Evolutionary conservation across 2,888 invertebrate species (phyloP), one percentile per base, ranked within the genome.

Genomic region (Synergus japonicus): DNA sequence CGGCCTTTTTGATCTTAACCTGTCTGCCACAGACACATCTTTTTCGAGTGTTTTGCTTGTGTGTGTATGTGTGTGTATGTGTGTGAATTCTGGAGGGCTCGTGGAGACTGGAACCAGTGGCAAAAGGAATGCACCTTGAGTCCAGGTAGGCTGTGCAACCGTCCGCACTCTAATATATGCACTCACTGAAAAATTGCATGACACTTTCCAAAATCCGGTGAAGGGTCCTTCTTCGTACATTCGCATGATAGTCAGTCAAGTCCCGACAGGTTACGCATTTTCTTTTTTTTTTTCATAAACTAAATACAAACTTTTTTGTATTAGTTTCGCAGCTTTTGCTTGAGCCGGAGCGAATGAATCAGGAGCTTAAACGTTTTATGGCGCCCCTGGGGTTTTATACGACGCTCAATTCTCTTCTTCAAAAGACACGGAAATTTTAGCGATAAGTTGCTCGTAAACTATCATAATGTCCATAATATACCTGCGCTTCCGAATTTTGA

Each of bases 361-460:
- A 73, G 69, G 49, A 73, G 69, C 69, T 54, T 49, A 73, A 54
- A 73, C 69, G 18, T 49, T 73, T 73, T 73, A 73, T 73, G 69
- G 69, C 49, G 69, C 69, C 29, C 69, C 69, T 73, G 69, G 69
- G 69, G 69, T 37, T 73, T 73, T 54, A 73, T 49, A 49, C 37
- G 49, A 15, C n/a, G 69, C 22, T 54, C 37, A 54, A 73, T 10
- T 73, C 49, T 49, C 49, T 73, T 49, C 29, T 73, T 54, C n/a
- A 37, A 73, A 73, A 73, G 46, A 13, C 13, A 73, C 69, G 49
- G 49, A 29, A 73, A 73, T 73, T 73, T 73, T 13, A 54, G 49
- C 49, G 69, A 73, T 73, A 73, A 73, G 69, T 54, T 73, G 69
- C 49, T 73, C 46, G 46, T 73, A 73, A 73, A 29, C 49, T 29